Conservation (phyloP, 35 echinoderm and acorn worm species). For the Heliocidaris erythrogramma region DNA sequence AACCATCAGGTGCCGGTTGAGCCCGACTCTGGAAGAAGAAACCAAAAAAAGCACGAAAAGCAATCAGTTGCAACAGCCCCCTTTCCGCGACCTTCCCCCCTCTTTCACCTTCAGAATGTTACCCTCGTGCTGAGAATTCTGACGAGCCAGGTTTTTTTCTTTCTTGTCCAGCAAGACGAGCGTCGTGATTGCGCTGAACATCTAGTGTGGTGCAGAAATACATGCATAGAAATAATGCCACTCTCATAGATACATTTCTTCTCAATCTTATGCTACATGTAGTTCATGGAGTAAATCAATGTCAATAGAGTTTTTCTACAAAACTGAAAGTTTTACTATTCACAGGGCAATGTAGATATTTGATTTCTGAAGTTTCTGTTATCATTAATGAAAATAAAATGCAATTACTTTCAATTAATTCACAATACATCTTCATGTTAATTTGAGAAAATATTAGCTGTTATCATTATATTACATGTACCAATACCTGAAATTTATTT, state of each 20-base stretch:
- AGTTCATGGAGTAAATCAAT: not conserved
- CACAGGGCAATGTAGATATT: not conserved
- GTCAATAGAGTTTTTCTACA: not conserved
- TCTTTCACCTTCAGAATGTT: not conserved
- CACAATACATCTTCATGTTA: not conserved
- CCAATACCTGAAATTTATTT: not conserved
- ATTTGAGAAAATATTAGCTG: not conserved
- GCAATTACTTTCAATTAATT: not conserved
- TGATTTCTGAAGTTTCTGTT: not conserved
- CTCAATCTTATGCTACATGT: not conserved
- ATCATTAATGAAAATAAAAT: not conserved
- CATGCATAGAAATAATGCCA: not conserved
- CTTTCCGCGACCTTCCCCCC: not conserved
- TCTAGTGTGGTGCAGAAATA: slow-evolving; percentile 1
- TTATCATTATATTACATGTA: not conserved
- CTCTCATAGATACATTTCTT: not conserved
- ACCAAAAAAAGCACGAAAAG: not conserved
- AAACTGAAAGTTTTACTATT: not conserved
- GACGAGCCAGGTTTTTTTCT: not conserved
- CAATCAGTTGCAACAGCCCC: slow-evolving; percentile 26
- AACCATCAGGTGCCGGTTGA: not conserved
- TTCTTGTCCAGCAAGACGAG: slow-evolving; percentile 4
- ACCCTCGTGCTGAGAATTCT: slow-evolving; percentile 31
- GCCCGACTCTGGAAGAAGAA: not conserved
- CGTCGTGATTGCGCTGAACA: slow-evolving; percentile 29